Conservation (phyloP, 2,797 vertebrate species). For the Orestias chungarensis region DNA sequence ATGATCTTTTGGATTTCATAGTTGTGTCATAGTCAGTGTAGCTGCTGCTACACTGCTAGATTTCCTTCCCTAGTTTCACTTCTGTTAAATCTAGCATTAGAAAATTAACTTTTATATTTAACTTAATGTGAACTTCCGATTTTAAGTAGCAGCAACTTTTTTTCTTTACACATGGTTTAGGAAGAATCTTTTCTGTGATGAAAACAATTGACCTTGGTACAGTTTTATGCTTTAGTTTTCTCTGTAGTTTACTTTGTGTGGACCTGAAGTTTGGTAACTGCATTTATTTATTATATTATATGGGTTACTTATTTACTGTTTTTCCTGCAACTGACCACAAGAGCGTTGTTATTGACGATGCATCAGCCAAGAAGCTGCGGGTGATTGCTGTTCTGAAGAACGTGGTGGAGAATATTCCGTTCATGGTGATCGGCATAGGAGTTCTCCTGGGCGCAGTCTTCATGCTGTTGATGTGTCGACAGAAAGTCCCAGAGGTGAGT, state of each 20-base stretch:
- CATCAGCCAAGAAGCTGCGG: slow-evolving; percentile 80
- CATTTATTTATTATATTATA: background rate
- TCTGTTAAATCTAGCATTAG: background rate
- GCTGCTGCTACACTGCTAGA: background rate
- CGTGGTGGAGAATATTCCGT: slow-evolving; percentile 87
- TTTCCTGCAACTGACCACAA: slow-evolving; percentile 43
- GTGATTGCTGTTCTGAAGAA: slow-evolving; percentile 65
- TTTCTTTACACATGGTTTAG: too few relatives aligned
- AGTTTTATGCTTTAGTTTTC: background rate
- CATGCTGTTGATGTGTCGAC: slow-evolving; percentile 82
- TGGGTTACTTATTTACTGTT: background rate
- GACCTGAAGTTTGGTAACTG: background rate
- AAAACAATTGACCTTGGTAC: background rate
- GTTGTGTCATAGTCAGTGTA: too few relatives aligned
- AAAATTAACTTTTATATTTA: background rate
- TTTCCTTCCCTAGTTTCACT: background rate
- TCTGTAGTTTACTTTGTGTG: background rate
- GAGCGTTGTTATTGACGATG: slow-evolving; percentile 91
- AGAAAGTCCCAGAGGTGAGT: slow-evolving; percentile 77
- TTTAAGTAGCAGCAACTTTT: too few relatives aligned
- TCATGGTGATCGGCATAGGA: slow-evolving; percentile 88
- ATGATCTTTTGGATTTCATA: background rate
- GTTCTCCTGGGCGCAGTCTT: slow-evolving; percentile 86
- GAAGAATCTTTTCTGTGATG: background rate
- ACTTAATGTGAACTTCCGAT: background rate